These are phyloP conservation scores for Drosophila yakuba DNA, from an alignment of 1,140 invertebrate genomes.

Conservation along the genomic window DNA sequence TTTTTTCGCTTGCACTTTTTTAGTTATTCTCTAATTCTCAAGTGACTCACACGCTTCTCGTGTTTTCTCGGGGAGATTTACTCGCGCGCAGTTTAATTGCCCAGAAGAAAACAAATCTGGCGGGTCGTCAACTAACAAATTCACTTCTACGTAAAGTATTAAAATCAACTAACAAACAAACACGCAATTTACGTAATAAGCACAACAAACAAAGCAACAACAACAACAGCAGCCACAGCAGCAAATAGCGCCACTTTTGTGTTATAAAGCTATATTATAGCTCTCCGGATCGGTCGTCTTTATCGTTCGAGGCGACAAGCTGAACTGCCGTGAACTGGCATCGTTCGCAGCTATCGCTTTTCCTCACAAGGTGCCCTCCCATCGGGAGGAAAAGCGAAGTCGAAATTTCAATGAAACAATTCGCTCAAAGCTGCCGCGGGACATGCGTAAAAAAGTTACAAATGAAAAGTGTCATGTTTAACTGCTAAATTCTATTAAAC, in stretches of 20 bases:
- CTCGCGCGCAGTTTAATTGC: conserved; percentile 57
- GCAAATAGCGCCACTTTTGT: conserved; percentile 22
- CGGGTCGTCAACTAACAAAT: conserved; percentile 54
- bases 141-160: conserved; percentile 71
- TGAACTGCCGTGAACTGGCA: conserved; percentile 76
- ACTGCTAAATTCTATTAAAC: too few species aligned
- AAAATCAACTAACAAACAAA: conserved; percentile 32
- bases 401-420: conserved; percentile 52
- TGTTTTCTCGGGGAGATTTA: conserved; percentile 61
- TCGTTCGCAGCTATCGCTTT: conserved; percentile 62
- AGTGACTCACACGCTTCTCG: conserved; percentile 65
- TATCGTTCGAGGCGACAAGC: conserved; percentile 59
- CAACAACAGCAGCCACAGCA: conserved; percentile 43
- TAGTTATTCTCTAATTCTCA: conserved; percentile 65
- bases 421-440: conserved; percentile 37
- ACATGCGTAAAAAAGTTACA: conserved; percentile 24
- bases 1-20: conserved; percentile 73
- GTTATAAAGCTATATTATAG: conserved; percentile 14
- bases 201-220: conserved; percentile 37
- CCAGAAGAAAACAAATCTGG: conserved; percentile 38
- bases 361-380: conserved; percentile 64
- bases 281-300: conserved; percentile 44
- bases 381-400: conserved; percentile 50
- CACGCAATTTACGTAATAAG: conserved; percentile 70
- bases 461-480: neutral